Evolutionary conservation across 2,797 vertebrate genomes (phyloP).

Genomic region (Cossypha dichroa): DNA sequence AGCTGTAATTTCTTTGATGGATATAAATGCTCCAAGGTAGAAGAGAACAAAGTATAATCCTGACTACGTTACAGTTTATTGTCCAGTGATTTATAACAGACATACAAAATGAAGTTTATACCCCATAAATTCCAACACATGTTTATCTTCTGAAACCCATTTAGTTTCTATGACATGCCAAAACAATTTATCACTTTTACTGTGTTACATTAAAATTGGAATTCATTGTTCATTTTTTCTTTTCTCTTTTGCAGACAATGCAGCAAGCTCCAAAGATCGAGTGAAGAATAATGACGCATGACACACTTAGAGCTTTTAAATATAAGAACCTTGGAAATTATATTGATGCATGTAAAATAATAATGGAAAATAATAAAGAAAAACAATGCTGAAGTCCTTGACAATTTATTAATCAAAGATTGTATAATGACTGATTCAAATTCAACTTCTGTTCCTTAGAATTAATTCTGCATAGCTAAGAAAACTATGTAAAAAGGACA

Average conservation of each 20-base stretch:
- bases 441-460: background rate
- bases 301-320: background rate
- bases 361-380: background rate
- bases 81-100: background rate
- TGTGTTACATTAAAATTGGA: background rate
- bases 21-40: background rate
- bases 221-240: slow-evolving; percentile 1
- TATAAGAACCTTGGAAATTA: background rate
- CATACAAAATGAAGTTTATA: background rate
- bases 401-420: background rate
- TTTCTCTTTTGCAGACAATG: background rate
- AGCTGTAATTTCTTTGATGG: slow-evolving; percentile 9
- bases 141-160: background rate
- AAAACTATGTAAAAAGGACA: background rate
- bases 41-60: background rate
- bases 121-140: background rate
- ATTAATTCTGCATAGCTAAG: background rate
- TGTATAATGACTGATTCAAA: background rate
- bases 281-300: background rate
- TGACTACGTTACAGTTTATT: background rate
- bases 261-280: background rate
- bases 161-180: background rate
- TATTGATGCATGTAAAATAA: background rate
- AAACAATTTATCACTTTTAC: background rate
- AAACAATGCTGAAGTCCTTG: background rate